Evolutionary conservation across 2,888 invertebrate genomes (phyloP), one percentile per base, ranked within the genome.

Genomic region (Platypus cylindrus): DNA sequence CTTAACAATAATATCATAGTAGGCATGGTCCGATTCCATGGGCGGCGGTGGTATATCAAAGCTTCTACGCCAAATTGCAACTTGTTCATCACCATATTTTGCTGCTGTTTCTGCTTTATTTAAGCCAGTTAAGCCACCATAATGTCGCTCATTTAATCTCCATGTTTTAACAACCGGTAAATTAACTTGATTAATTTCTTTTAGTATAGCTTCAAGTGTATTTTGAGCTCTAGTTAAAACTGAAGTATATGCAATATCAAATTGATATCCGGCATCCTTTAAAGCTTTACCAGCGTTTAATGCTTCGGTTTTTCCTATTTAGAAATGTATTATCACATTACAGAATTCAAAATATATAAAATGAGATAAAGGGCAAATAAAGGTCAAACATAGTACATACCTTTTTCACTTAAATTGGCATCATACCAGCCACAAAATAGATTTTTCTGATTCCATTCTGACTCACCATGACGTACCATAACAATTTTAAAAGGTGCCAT

Each of bases 51-150:
- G 78, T 5, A 78, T 72, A 53, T 89, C 86, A 47, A 83, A 89
- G 49, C 85, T 85, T 38, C 89, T 73, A 44, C 89, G 73, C 90
- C 90, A 90, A 49, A 82, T 80, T 63, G 85, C 82, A 5, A 89
- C 73, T 59, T 76, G 75, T 24, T 66, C 70, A 48, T 75, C 75
- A 3, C 76, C 76, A 50, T 74, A 75, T 46, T 75, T 75, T 3
- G 68, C 69, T 16, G 75, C 75, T 7, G 75, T 75, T 58, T 75
- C 75, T 1, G 74, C 70, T 52, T 76, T 75, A 47, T 75, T 73
- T 47, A 76, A 62, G 9, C 75, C 76, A 14, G 75, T 76, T 1
- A 76, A 59, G n/a, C 71, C 73, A 25, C 75, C 75, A 49, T 75
- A 76, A 47, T 75, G 75, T 42, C 75, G 63, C 53, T 75, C 75